A percentile compares a stretch with the other conserved stretches of the same genome.
These are phyloP conservation scores for Ciconia maguari DNA, from an alignment of 2,113 vertebrate species.

Conservation along the genomic window DNA sequence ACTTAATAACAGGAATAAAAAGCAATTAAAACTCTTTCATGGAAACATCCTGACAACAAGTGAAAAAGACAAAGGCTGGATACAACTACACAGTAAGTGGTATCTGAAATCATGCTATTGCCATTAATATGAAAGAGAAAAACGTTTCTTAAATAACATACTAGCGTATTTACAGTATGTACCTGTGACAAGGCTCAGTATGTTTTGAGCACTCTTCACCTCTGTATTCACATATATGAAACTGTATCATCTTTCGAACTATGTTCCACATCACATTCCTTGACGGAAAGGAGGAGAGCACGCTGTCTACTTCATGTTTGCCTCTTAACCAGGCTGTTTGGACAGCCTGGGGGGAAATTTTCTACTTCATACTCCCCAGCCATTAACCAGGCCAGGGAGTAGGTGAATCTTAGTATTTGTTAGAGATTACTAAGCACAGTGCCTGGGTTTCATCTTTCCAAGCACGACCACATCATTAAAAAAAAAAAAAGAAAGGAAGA, in stretches of 20 bases:
- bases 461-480: accelerated
- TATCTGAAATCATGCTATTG: neutral
- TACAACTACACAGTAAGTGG: neutral
- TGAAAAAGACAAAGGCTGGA: neutral
- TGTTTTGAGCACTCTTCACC: neutral
- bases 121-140: neutral
- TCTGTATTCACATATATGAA: neutral
- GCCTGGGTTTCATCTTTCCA: neutral
- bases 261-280: neutral
- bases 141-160: neutral
- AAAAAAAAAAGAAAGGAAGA: neutral
- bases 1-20: neutral
- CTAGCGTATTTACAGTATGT: neutral
- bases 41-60: neutral
- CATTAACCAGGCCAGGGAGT: neutral
- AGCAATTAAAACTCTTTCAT: neutral
- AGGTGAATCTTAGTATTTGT: neutral
- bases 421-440: neutral
- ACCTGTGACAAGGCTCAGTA: neutral
- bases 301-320: neutral
- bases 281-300: neutral
- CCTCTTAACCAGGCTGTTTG: neutral
- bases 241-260: accelerated
- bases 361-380: neutral
- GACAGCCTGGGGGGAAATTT: neutral